Conservation (phyloP, 2,888 invertebrate species). For the Drosophila lutescens region DNA sequence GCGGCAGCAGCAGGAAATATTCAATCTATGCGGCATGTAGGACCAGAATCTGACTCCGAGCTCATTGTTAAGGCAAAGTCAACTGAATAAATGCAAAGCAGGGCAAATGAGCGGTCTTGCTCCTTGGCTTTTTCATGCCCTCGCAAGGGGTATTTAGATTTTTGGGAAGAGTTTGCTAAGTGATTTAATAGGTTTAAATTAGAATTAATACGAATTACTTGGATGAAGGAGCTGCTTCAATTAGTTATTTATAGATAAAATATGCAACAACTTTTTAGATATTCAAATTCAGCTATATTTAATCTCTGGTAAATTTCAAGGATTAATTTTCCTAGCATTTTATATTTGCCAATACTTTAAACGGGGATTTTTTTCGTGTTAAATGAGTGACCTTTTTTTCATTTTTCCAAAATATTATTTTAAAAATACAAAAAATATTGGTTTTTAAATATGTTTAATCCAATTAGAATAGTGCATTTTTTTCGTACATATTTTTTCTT, state of each 20-base stretch:
- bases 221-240: not conserved
- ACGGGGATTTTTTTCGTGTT: too few species aligned
- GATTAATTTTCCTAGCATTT: not conserved
- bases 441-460: too few species aligned
- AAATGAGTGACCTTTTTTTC: too few species aligned
- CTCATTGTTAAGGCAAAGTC: slow-evolving; percentile 77
- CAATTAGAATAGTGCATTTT: too few species aligned
- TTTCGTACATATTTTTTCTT: too few species aligned
- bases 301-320: not conserved
- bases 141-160: not conserved
- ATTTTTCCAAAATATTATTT: too few species aligned
- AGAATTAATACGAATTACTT: not conserved
- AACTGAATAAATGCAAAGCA: slow-evolving; percentile 74
- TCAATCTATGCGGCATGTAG: slow-evolving; percentile 72
- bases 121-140: slow-evolving; percentile 18
- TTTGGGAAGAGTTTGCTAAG: not conserved
- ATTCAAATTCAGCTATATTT: not conserved
- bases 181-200: not conserved
- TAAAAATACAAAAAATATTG: too few species aligned
- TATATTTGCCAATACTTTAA: too few species aligned
- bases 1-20: slow-evolving; percentile 64
- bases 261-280: not conserved
- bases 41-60: slow-evolving; percentile 39
- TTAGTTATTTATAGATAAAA: not conserved
- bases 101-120: slow-evolving; percentile 60